phyloP scores from a whole-genome alignment of 2,113 vertebrate species.

The Odontesthes bonariensis region DNA sequence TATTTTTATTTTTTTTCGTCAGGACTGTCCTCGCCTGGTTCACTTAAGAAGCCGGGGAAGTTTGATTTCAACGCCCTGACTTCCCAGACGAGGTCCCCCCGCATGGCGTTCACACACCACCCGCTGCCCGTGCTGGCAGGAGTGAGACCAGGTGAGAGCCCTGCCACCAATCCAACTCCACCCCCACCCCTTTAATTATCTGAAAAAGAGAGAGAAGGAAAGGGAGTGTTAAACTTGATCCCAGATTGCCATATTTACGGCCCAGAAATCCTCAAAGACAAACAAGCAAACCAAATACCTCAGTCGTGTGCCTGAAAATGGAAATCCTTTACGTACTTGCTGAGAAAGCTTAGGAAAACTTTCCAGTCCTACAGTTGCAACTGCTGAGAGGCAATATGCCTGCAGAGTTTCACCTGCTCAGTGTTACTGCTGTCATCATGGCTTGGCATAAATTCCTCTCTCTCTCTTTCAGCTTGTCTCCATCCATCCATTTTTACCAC shows the following conservation, averaged over 20 bases:
- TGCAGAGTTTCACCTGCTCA: slow-evolving; percentile 67
- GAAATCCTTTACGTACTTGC: slow-evolving; percentile 36
- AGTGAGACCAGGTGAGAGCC: slow-evolving; percentile 96
- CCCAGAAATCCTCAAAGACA: slow-evolving; percentile 30
- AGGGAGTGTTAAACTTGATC: slow-evolving; percentile 64
- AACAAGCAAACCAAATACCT: slow-evolving; percentile 12
- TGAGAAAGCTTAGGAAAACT: slow-evolving; percentile 48
- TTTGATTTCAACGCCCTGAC: slow-evolving; percentile 96
- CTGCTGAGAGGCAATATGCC: slow-evolving; percentile 62
- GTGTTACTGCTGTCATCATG: slow-evolving; percentile 67
- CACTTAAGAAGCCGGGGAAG: slow-evolving; percentile 98
- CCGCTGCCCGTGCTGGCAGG: slow-evolving; percentile 97
- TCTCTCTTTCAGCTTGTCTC: slow-evolving; percentile 79
- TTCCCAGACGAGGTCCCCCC: slow-evolving; percentile 93
- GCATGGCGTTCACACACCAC: slow-evolving; percentile 98
- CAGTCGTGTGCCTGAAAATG: slow-evolving; percentile 39
- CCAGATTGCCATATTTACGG: slow-evolving; percentile 36
- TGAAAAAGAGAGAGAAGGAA: slow-evolving; percentile 82
- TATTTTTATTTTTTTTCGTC: slow-evolving; percentile 77
- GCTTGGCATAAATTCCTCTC: slow-evolving; percentile 75
- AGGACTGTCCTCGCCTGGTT: slow-evolving; percentile 93
- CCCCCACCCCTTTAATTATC: slow-evolving; percentile 34
- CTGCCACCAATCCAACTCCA: slow-evolving; percentile 74
- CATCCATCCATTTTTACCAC: slow-evolving; percentile 71
- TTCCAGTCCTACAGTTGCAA: slow-evolving; percentile 51